phyloP scores from a whole-genome alignment of 2,797 vertebrate genomes.

The Notamacropus eugenii region DNA sequence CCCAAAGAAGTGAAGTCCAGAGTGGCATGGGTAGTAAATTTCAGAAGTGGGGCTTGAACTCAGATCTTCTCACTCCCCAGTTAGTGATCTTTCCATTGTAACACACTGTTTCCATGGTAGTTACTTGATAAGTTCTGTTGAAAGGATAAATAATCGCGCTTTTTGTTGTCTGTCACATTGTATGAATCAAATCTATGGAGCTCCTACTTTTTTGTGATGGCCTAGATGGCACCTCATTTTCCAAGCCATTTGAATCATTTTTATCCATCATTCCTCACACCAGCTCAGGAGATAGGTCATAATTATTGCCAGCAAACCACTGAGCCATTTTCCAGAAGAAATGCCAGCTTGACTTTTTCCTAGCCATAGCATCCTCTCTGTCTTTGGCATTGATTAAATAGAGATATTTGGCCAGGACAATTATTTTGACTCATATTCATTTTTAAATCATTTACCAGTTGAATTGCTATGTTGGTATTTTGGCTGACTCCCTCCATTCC shows the following conservation, averaged over 20 bases:
- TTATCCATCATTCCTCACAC: constrained; percentile 15
- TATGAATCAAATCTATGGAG: not conserved
- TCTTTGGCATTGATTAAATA: constrained; percentile 57
- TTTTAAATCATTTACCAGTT: constrained; percentile 69
- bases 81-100: not conserved
- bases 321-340: constrained; percentile 6
- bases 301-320: not conserved
- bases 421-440: constrained; percentile 52
- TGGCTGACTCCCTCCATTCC: constrained; percentile 53
- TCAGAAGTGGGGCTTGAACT: not conserved
- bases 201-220: not conserved
- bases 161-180: not conserved
- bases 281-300: not conserved
- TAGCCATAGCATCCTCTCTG: not conserved
- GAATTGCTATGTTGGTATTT: constrained; percentile 46
- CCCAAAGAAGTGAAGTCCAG: not conserved
- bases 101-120: not conserved
- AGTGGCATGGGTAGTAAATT: not conserved
- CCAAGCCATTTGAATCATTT: constrained; percentile 27
- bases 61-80: not conserved
- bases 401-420: constrained; percentile 60
- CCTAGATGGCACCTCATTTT: constrained; percentile 9
- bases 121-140: not conserved
- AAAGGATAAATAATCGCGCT: not conserved
- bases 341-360: not conserved